These are phyloP conservation scores for Callinectes sapidus DNA, from an alignment of 2,888 invertebrate species.

Conservation along the genomic window DNA sequence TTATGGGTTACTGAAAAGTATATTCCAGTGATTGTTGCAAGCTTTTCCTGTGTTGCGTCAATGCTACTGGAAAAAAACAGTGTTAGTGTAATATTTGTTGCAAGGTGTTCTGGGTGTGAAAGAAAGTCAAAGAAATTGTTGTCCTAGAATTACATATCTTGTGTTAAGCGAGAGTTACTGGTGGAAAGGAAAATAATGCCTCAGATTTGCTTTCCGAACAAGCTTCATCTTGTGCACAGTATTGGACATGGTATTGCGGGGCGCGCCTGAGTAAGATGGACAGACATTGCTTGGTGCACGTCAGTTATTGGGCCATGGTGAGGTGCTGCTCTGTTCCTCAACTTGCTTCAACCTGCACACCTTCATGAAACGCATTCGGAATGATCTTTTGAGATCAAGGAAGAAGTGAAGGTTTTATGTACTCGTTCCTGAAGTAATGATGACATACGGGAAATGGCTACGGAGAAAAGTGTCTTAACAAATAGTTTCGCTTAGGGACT, in stretches of 20 bases:
- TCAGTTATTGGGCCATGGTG: neutral
- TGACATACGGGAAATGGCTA: too few relatives aligned
- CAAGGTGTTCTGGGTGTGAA: neutral
- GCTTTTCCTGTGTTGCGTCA: too few relatives aligned
- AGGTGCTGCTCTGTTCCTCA: neutral
- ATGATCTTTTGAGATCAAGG: neutral
- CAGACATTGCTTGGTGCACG: neutral
- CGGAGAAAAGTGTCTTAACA: too few relatives aligned
- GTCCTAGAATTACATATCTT: too few relatives aligned
- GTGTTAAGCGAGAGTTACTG: too few relatives aligned
- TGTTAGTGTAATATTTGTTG: neutral
- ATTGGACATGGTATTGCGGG: neutral
- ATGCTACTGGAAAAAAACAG: too few relatives aligned
- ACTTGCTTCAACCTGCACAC: neutral
- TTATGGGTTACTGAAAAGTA: too few relatives aligned
- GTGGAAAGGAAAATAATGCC: neutral
- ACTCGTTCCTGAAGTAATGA: too few relatives aligned
- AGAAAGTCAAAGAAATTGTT: neutral
- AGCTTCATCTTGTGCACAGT: neutral
- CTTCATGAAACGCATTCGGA: neutral
- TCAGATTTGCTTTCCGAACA: neutral
- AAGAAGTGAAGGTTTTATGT: neutral
- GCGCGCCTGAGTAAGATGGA: slow-evolving; percentile 12
- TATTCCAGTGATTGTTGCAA: too few relatives aligned
- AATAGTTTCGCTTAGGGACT: too few relatives aligned